Percentiles rank a stretch among this genome's conserved stretches.
These are phyloP conservation scores for Channa maculata DNA, from an alignment of 2,113 vertebrate species.

Conservation along the genomic window DNA sequence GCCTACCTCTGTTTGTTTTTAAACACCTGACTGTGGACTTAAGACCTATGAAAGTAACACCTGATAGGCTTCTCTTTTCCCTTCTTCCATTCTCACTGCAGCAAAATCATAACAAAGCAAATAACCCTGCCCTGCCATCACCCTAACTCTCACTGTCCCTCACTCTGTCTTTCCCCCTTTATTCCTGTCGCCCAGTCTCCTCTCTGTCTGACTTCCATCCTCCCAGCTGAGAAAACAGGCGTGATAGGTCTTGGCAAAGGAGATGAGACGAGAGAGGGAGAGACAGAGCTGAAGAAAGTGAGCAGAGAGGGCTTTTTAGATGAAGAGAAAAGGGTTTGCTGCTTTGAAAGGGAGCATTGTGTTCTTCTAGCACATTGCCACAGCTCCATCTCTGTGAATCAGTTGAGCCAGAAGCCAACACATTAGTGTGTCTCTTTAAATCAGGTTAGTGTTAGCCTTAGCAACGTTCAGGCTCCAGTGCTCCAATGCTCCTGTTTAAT, in stretches of 20 bases:
- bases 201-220: constrained; percentile 73
- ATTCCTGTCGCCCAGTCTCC: constrained; percentile 44
- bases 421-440: constrained; percentile 76
- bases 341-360: constrained; percentile 81
- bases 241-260: constrained; percentile 68
- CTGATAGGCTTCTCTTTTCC: constrained; percentile 1
- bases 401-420: constrained; percentile 67
- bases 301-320: constrained; percentile 72
- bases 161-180: constrained; percentile 28
- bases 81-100: background rate
- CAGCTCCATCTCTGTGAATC: constrained; percentile 65
- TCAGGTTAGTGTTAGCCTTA: constrained; percentile 67
- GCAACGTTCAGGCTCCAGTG: constrained; percentile 63
- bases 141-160: constrained; percentile 4
- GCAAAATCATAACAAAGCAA: constrained; percentile 21
- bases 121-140: constrained; percentile 14
- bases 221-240: constrained; percentile 82
- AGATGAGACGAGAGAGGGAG: constrained; percentile 53
- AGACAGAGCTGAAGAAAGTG: constrained; percentile 25
- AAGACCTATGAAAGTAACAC: background rate
- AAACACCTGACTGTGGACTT: constrained; percentile 21
- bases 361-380: constrained; percentile 63
- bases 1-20: background rate
- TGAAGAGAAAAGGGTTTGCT: constrained; percentile 56
- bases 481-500: constrained; percentile 42